Evolutionary conservation across 2,797 vertebrate genomes (phyloP).

Genomic region (Esox masquinongy): DNA sequence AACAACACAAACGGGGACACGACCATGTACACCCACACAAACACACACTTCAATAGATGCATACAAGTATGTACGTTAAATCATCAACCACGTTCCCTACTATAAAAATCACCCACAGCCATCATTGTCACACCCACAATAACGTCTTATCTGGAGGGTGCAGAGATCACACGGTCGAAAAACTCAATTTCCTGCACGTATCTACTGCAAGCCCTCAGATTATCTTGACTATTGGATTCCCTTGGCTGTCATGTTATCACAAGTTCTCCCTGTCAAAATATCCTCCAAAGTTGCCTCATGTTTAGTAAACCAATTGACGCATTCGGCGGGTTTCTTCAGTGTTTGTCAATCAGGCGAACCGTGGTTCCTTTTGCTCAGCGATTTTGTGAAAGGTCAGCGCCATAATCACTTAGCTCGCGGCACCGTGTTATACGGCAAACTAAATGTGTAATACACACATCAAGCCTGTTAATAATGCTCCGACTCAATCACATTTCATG

Average conservation of each 20-base stretch:
- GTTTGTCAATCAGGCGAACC: slow-evolving; percentile 18
- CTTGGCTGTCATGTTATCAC: slow-evolving; percentile 50
- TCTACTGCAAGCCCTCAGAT: slow-evolving; percentile 63
- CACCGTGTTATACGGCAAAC: slow-evolving; percentile 11
- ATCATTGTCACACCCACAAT: slow-evolving; percentile 54
- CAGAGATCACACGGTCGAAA: slow-evolving; percentile 60
- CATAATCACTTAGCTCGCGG: background rate
- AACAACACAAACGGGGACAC: slow-evolving; percentile 5
- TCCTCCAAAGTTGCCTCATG: slow-evolving; percentile 30
- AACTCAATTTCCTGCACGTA: slow-evolving; percentile 69
- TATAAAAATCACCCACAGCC: slow-evolving; percentile 57
- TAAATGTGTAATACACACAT: slow-evolving; percentile 7
- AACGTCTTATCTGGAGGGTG: slow-evolving; percentile 59
- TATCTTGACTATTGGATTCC: slow-evolving; percentile 59
- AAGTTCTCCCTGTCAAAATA: slow-evolving; percentile 42
- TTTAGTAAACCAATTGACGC: slow-evolving; percentile 31
- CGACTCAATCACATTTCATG: slow-evolving; percentile 1
- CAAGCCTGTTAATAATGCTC: background rate
- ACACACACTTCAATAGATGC: background rate
- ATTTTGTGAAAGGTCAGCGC: slow-evolving; percentile 36
- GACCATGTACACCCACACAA: background rate
- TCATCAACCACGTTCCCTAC: slow-evolving; percentile 46
- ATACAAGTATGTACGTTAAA: slow-evolving; percentile 29
- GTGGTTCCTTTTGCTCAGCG: slow-evolving; percentile 17
- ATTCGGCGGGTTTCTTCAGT: background rate